Base-by-base conservation (phyloP, 2,888 invertebrate genomes). In the Orgyia antiqua region DNA sequence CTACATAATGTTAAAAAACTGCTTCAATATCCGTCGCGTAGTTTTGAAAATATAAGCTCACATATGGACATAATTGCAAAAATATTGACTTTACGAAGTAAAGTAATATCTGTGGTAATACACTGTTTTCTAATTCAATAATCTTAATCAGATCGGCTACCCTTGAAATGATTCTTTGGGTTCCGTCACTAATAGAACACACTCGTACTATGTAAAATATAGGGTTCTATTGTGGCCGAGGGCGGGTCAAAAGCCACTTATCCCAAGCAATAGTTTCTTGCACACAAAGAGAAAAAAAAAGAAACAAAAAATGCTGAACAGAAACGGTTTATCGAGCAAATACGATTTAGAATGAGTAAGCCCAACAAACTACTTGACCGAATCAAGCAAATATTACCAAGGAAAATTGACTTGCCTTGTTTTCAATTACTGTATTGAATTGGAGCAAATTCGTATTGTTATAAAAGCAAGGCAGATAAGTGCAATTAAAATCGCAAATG, bases 211-310 rank as follows among this genome's bases (percentile, higher is more conserved):
- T 28, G 24, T 20, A 28, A 25, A 18, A 24, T 31, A 24, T 10
- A 27, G 12, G 27, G 23, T 30, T 28, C 31, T 13, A 21, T 25
- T 31, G 33, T 25, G 25, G 12, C 24, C 11, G 13, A 11, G 25
- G 31, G 28, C 36, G 25, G 31, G 25, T 24, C 31, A 31, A 28
- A 17, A 28, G 20, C 20, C 29, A 21, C 27, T 31, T 25, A 36
- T 21, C 24, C 20, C 4, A 2, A 1, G 11, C 35, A 12, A 34
- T 24, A 28, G 13, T 27, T 27, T 27, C 23, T 24, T 5, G 17
- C 21, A 9, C 10, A 6, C 17, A 2, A 12, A 30, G 10, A 27
- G 13, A 26, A 33, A 26, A 11, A n/a, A n/a, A n/a, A 26, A 7
- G n/a, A 9, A 10, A 29, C 21, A 26, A 36, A 31, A 24, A 26